A percentile compares a stretch with the other conserved stretches of the same genome.
Evolutionary conservation across 2,113 vertebrate species (phyloP).

Genomic region (Sander vitreus): DNA sequence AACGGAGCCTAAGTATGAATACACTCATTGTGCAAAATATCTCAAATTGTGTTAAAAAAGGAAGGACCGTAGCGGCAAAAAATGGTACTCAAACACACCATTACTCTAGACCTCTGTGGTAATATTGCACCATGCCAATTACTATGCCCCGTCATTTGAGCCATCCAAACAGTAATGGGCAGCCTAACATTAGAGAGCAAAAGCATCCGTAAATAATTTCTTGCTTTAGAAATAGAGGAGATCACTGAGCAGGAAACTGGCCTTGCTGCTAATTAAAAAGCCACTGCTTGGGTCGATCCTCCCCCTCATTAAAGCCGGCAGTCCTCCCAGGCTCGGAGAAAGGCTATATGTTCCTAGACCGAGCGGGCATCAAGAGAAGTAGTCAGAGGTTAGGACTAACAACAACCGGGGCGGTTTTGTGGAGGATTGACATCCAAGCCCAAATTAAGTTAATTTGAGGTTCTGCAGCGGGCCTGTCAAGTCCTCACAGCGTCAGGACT

Average conservation of each 20-base stretch:
- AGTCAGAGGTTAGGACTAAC: slow-evolving; percentile 52
- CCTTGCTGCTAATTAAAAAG: slow-evolving; percentile 74
- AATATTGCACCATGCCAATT: slow-evolving; percentile 50
- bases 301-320: slow-evolving; percentile 74
- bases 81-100: slow-evolving; percentile 41
- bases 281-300: slow-evolving; percentile 43
- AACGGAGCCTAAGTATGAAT: slow-evolving; percentile 11
- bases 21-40: slow-evolving; percentile 4
- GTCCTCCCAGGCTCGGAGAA: slow-evolving; percentile 41
- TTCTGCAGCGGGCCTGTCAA: slow-evolving; percentile 61
- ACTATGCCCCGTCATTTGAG: slow-evolving; percentile 47
- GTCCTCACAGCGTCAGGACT: slow-evolving; percentile 53
- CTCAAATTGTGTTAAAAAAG: slow-evolving; percentile 10
- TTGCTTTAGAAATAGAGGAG: slow-evolving; percentile 34
- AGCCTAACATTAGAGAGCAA: slow-evolving; percentile 38
- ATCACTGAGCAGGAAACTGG: slow-evolving; percentile 56
- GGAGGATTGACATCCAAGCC: slow-evolving; percentile 58
- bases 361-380: slow-evolving; percentile 29
- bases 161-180: slow-evolving; percentile 38
- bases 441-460: slow-evolving; percentile 78
- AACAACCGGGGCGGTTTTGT: slow-evolving; percentile 49
- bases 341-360: slow-evolving; percentile 24
- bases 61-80: not conserved
- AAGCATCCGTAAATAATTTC: slow-evolving; percentile 62
- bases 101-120: slow-evolving; percentile 38